These are phyloP conservation scores for Threskiornis aethiopicus DNA, from an alignment of 2,797 vertebrate species.

Conservation along the genomic window DNA sequence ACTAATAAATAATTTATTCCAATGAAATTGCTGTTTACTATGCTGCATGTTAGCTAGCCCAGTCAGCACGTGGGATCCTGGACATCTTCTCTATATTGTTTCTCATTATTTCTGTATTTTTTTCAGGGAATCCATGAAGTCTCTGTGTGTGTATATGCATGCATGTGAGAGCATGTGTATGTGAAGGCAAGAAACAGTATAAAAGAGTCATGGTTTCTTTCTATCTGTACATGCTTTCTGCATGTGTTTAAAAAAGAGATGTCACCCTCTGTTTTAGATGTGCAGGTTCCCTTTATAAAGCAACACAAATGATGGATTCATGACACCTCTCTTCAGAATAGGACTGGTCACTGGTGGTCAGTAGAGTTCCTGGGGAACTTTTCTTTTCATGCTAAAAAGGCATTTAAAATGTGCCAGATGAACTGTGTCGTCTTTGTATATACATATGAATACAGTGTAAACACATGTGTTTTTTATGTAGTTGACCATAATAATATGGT, in stretches of 20 bases:
- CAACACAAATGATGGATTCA: background rate
- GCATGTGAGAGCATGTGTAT: background rate
- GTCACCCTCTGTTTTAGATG: background rate
- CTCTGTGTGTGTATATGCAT: background rate
- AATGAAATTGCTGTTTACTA: background rate
- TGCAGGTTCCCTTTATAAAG: background rate
- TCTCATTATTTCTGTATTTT: background rate
- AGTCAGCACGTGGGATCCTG: background rate
- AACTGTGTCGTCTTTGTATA: background rate
- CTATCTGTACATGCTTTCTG: background rate
- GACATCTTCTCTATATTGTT: background rate
- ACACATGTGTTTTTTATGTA: fast-evolving
- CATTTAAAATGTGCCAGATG: background rate
- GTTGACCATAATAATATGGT: fast-evolving
- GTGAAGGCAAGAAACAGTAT: background rate
- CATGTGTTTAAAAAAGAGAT: background rate
- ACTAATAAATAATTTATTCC: constrained; percentile 11
- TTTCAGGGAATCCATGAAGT: background rate
- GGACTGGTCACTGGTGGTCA: background rate
- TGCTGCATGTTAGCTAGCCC: too few relatives aligned
- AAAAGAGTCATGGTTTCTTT: fast-evolving
- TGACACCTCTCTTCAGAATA: background rate
- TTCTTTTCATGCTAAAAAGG: background rate
- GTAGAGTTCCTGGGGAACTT: background rate
- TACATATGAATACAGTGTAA: background rate